These are phyloP conservation scores for Ametastegia equiseti DNA, from an alignment of 2,888 invertebrate species.

Conservation along the genomic window DNA sequence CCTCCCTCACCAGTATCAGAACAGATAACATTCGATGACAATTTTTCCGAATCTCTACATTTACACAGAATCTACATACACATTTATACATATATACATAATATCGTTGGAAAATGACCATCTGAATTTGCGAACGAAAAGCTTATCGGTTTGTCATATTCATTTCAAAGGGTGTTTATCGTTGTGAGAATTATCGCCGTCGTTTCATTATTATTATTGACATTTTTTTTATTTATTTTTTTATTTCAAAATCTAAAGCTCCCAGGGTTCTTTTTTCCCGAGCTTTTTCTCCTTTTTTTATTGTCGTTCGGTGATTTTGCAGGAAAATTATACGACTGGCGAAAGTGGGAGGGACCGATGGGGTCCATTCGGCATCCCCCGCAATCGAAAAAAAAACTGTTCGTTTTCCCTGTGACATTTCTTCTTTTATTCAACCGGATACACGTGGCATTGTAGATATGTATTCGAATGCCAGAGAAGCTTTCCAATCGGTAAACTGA, in stretches of 20 bases:
- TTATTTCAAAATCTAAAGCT: neutral
- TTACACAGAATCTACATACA: neutral
- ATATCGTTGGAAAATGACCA: neutral
- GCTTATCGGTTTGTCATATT: neutral
- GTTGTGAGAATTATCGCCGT: neutral
- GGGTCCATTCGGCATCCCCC: slow-evolving; percentile 26
- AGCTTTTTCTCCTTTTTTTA: no score
- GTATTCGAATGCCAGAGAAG: slow-evolving; percentile 49
- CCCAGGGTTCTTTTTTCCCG: no score
- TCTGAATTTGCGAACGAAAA: neutral
- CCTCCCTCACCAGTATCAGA: no score
- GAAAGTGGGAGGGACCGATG: neutral
- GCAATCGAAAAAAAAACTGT: slow-evolving; percentile 26
- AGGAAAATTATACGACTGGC: neutral
- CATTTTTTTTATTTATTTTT: neutral
- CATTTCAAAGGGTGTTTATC: neutral
- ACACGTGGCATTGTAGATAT: slow-evolving; percentile 11
- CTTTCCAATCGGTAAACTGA: slow-evolving; percentile 59
- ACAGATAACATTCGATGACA: neutral
- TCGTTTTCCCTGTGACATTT: slow-evolving; percentile 35
- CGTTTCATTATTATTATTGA: neutral
- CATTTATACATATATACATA: no score
- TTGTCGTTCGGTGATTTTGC: neutral
- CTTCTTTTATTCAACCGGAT: slow-evolving; percentile 20
- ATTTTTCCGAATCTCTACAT: neutral